Percentiles rank a stretch among this genome's conserved stretches.
These are phyloP conservation scores for Lerista edwardsae DNA, from an alignment of 2,797 vertebrate species.

Conservation along the genomic window DNA sequence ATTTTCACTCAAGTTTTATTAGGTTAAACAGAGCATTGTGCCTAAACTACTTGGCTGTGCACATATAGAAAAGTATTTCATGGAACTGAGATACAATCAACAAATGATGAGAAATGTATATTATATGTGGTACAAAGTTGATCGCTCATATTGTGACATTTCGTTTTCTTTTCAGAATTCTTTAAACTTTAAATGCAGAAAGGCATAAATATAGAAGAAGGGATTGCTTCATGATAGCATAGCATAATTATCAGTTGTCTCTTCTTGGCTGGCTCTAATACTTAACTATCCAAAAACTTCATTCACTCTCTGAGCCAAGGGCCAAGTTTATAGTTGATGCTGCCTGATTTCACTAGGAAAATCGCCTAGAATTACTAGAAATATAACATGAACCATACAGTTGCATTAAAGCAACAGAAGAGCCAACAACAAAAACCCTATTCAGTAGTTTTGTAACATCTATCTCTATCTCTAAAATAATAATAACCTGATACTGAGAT, in stretches of 20 bases:
- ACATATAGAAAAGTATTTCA: slow-evolving; percentile 2
- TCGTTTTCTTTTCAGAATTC: slow-evolving; percentile 30
- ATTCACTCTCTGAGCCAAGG: slow-evolving; percentile 16
- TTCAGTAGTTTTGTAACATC: neutral
- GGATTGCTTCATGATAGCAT: slow-evolving; percentile 9
- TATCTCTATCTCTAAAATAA: neutral
- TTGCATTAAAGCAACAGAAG: slow-evolving; percentile 1
- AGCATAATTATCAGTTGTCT: slow-evolving; percentile 13
- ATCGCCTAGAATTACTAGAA: neutral
- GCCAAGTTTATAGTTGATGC: neutral
- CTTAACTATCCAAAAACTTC: slow-evolving; percentile 31
- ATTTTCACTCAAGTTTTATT: slow-evolving; percentile 23
- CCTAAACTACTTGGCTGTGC: slow-evolving; percentile 21
- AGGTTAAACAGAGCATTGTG: slow-evolving; percentile 16
- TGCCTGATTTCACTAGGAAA: slow-evolving; percentile 19
- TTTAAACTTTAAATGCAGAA: slow-evolving; percentile 12
- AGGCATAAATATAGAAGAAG: neutral
- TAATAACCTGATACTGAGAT: neutral
- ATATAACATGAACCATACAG: slow-evolving; percentile 26
- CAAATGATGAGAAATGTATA: slow-evolving; percentile 25
- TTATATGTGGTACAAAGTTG: slow-evolving; percentile 18
- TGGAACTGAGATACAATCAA: slow-evolving; percentile 5
- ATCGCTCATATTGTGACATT: slow-evolving; percentile 12
- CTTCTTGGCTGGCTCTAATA: slow-evolving; percentile 10
- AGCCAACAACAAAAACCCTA: slow-evolving; percentile 1